These are phyloP conservation scores for Chloropsis cyanopogon DNA, from an alignment of 2,113 vertebrate genomes.

Conservation along the genomic window DNA sequence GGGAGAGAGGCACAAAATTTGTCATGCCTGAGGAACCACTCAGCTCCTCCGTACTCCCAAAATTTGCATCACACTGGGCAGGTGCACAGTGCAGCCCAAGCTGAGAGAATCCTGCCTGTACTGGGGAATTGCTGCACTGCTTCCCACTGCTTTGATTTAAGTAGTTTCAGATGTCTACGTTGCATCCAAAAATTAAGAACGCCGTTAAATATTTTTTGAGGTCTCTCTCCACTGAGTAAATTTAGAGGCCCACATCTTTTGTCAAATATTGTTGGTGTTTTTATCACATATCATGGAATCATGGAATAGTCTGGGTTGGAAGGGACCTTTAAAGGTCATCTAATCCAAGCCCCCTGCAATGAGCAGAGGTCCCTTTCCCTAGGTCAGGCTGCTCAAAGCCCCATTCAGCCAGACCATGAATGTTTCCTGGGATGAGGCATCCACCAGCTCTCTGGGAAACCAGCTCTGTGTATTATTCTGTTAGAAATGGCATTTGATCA, in stretches of 20 bases:
- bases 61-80: background rate
- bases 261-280: background rate
- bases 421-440: background rate
- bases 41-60: background rate
- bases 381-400: background rate
- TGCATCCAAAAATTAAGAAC: background rate
- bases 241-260: background rate
- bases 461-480: background rate
- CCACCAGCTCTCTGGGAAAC: no score
- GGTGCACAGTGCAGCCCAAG: background rate
- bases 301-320: no score
- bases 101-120: background rate
- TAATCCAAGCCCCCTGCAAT: background rate
- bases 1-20: background rate
- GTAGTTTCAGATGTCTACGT: background rate
- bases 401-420: background rate
- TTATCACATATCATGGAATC: accelerated
- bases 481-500: accelerated
- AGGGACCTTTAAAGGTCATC: background rate
- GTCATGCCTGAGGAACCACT: slow-evolving; percentile 37
- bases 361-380: background rate
- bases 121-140: background rate
- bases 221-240: background rate
- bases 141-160: background rate
- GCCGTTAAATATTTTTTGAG: accelerated